phyloP scores from a whole-genome alignment of 1,140 invertebrate genomes.

The Zaprionus davidi region DNA sequence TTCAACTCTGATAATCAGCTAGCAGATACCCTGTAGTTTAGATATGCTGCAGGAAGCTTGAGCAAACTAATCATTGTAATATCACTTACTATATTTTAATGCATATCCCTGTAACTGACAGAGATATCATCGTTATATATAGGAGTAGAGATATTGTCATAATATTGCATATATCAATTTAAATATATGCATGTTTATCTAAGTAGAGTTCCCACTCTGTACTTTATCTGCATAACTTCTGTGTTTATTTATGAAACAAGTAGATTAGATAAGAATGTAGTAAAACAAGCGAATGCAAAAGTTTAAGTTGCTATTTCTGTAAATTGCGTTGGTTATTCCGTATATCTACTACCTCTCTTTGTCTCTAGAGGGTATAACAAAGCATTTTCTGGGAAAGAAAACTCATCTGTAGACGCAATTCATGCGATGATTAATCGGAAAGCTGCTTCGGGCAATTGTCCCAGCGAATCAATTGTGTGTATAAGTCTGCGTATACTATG shows the following conservation, averaged over 20 bases:
- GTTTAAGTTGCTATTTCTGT: background rate
- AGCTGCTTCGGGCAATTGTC: slow-evolving; percentile 24
- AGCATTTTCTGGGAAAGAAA: slow-evolving; percentile 14
- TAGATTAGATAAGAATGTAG: slow-evolving; percentile 3
- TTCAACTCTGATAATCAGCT: background rate
- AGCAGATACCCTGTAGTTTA: background rate
- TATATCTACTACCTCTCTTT: background rate
- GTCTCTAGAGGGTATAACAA: background rate
- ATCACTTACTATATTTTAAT: no score
- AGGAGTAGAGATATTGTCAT: no score
- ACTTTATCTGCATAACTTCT: background rate
- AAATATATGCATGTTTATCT: background rate
- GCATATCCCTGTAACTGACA: background rate
- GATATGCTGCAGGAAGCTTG: no score
- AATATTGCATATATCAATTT: background rate
- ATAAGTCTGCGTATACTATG: background rate
- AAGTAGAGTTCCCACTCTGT: background rate
- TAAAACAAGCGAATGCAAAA: background rate
- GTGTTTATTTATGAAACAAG: background rate
- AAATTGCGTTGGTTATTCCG: background rate
- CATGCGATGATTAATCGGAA: slow-evolving; percentile 47
- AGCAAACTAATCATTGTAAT: no score
- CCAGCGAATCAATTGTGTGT: slow-evolving; percentile 40
- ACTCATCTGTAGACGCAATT: background rate
- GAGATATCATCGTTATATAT: no score